phyloP scores from a whole-genome alignment of 1,140 invertebrate species.

The Drosophila sechellia region DNA sequence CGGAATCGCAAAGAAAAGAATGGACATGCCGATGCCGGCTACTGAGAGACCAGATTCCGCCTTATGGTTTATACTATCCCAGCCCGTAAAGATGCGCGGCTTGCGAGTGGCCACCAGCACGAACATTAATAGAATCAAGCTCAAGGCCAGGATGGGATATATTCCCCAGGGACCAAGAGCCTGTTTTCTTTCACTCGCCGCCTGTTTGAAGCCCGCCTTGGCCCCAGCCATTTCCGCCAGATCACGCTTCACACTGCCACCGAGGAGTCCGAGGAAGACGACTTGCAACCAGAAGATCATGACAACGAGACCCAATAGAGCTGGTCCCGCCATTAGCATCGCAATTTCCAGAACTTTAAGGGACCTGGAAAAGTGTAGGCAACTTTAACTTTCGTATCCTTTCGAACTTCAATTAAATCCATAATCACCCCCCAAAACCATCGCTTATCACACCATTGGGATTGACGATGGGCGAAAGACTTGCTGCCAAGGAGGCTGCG shows the following conservation, averaged over 20 bases:
- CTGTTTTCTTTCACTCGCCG: conserved; percentile 7
- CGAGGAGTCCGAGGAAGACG: conserved; percentile 34
- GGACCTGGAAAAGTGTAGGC: not conserved
- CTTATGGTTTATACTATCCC: not conserved
- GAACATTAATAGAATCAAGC: conserved; percentile 10
- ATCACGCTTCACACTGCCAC: conserved; percentile 8
- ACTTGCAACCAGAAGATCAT: conserved; percentile 46
- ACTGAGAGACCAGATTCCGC: conserved; percentile 10
- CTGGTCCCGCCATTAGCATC: conserved; percentile 1
- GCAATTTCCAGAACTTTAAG: not conserved
- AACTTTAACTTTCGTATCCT: too few species aligned
- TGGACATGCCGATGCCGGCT: not conserved
- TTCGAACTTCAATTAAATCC: not conserved
- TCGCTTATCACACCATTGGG: conserved; percentile 24
- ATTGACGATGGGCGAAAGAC: conserved; percentile 47
- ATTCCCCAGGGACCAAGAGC: conserved; percentile 27
- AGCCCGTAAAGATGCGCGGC: not conserved
- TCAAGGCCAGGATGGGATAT: not conserved
- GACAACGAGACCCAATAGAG: conserved; percentile 1
- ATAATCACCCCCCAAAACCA: conserved; percentile 8
- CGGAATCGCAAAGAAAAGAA: conserved; percentile 36
- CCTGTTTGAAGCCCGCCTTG: not conserved
- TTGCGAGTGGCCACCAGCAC: conserved; percentile 3
- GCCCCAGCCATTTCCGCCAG: not conserved
- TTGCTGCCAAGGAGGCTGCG: conserved; percentile 25